These are phyloP conservation scores for Ammospiza maritima DNA, from an alignment of 2,797 vertebrate species.

Conservation along the genomic window DNA sequence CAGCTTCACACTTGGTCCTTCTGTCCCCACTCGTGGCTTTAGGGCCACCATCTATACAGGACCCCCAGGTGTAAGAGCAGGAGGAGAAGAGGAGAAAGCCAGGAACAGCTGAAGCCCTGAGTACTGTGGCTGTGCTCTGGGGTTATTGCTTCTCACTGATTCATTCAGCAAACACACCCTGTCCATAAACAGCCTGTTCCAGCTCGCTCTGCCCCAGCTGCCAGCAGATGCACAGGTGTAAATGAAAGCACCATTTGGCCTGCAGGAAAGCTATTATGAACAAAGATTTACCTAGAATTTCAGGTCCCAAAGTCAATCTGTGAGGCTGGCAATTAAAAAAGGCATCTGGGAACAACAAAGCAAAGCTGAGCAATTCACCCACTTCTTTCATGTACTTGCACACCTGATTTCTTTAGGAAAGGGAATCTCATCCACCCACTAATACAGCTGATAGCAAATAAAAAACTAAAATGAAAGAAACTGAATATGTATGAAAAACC, in stretches of 20 bases:
- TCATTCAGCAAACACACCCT: neutral
- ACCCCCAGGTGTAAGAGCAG: neutral
- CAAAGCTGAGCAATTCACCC: neutral
- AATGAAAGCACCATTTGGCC: neutral
- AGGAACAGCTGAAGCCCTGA: neutral
- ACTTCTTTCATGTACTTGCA: neutral
- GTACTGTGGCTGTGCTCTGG: neutral
- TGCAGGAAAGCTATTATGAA: neutral
- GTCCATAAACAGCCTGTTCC: neutral
- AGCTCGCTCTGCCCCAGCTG: neutral
- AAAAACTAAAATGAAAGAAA: neutral
- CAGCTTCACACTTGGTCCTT: neutral
- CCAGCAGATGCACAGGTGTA: slow-evolving; percentile 23
- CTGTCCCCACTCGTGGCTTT: neutral
- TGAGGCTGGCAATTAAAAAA: neutral
- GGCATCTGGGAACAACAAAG: slow-evolving; percentile 1
- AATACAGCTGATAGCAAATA: neutral
- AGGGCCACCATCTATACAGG: neutral
- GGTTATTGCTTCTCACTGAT: neutral
- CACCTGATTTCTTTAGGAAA: neutral
- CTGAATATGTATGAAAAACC: neutral
- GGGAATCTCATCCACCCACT: neutral
- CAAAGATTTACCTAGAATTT: slow-evolving; percentile 23
- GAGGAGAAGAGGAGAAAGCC: neutral
- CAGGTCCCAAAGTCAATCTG: neutral